Conservation (phyloP, 2,113 vertebrate genomes). For the Anser cygnoides region DNA sequence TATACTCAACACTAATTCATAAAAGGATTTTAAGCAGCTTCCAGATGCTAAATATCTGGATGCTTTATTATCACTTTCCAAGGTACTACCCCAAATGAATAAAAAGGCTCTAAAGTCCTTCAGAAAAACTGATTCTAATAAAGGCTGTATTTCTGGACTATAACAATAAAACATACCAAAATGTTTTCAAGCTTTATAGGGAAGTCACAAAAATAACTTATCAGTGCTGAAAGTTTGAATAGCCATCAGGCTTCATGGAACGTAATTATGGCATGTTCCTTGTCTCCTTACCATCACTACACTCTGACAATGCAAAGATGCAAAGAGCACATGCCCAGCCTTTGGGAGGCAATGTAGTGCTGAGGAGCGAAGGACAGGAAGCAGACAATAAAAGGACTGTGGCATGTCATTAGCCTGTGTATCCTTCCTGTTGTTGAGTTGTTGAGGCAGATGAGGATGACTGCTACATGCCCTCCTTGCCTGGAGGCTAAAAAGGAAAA, state of each 20-base stretch:
- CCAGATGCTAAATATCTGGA: background rate
- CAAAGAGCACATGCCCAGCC: background rate
- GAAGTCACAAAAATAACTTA: background rate
- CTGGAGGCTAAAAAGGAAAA: too few species aligned
- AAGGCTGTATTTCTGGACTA: background rate
- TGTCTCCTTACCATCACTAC: background rate
- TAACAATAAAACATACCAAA: background rate
- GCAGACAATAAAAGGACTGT: too few species aligned
- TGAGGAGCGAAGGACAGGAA: background rate
- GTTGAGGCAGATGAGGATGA: background rate
- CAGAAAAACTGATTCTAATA: background rate
- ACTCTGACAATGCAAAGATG: background rate
- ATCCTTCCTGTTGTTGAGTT: background rate
- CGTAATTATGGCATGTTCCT: rapidly evolving
- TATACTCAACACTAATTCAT: background rate
- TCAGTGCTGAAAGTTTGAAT: background rate
- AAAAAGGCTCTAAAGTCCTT: background rate
- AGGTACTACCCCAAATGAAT: background rate
- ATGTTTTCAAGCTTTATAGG: background rate
- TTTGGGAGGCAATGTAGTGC: background rate
- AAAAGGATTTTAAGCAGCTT: background rate
- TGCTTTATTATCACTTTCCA: background rate
- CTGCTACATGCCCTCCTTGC: background rate
- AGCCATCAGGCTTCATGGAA: background rate
- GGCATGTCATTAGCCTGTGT: background rate